Base-by-base conservation (phyloP, 2,797 vertebrate genomes). In the Pseudomugil tenellus region DNA sequence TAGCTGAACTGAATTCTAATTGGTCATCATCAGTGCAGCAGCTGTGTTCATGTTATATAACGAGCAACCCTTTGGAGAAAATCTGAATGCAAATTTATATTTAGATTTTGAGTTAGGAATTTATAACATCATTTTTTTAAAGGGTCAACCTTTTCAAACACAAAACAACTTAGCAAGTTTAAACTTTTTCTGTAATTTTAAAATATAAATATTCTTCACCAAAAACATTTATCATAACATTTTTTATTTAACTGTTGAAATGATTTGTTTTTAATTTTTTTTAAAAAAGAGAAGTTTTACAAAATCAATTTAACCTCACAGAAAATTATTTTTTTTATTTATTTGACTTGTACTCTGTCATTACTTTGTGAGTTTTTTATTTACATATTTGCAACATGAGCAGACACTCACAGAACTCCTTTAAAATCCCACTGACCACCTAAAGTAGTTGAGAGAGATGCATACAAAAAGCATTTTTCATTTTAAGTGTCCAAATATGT, bases 1-100 rank as follows among this genome's bases (percentile, higher is more conserved):
- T 55, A 72, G 43, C 64, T 65, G 49, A 61, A 64, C 53, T 48
- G 48, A 77, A 67, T 67, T 80, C 3, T 41, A 60, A 55, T 31
- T 57, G 34, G 23, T 65, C 16, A 41, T 32, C 35, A 2, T 74
- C 29, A 57, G 4, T 19, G 8, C 6, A 8, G 2, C n/a, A 53
- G 23, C 16, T 46, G 2, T 61, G 41, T 39, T 67, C 43, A 12
- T 4, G 55, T 51, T 65, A 9, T 29, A 21, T 8, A 14, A 17
- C 9, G 6, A 9, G 39, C 35, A 26, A n/a, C 21, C 3, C 23
- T 75, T 29, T 35, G 13, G 14, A 43, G 10, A 9, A 4, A 51
- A 3, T 13, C 2, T 17, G 6, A 39, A 26, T 32, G 41, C 2
- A 54, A 64, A 54, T 25, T 16, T 49, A 14, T 54, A 52, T 52